These are phyloP conservation scores for Tyto alba DNA, from an alignment of 2,113 vertebrate genomes.

Conservation along the genomic window DNA sequence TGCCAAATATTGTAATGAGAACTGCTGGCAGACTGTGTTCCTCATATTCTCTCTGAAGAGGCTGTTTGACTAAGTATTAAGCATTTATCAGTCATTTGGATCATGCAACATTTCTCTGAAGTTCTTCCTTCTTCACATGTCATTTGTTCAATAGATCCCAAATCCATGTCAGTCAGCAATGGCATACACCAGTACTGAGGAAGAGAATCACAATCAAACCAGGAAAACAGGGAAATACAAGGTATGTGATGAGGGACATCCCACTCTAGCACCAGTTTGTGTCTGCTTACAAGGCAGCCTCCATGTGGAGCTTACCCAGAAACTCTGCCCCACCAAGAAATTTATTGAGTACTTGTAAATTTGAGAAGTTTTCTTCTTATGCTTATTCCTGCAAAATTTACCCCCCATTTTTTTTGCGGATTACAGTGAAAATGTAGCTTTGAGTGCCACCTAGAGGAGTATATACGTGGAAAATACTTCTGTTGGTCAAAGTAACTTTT, in stretches of 20 bases:
- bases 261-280: not conserved
- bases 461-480: not conserved
- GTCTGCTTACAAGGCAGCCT: not conserved
- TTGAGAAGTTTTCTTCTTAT: not conserved
- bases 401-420: rapidly evolving
- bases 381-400: not conserved
- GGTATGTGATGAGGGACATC: not conserved
- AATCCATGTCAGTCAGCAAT: not conserved
- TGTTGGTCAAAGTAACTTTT: not conserved
- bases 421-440: not conserved
- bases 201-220: not conserved
- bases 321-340: not conserved
- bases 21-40: not conserved
- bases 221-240: not conserved
- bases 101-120: not conserved
- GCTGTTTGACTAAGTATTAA: not conserved
- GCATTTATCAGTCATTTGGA: not conserved
- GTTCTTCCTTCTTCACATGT: not conserved
- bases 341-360: not conserved
- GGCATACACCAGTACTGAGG: not conserved
- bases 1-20: not conserved
- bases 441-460: not conserved
- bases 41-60: not conserved
- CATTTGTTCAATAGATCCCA: not conserved
- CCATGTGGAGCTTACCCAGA: not conserved